These are phyloP conservation scores for Holcopasites calliopsidis DNA, from an alignment of 1,140 invertebrate genomes.

Conservation along the genomic window DNA sequence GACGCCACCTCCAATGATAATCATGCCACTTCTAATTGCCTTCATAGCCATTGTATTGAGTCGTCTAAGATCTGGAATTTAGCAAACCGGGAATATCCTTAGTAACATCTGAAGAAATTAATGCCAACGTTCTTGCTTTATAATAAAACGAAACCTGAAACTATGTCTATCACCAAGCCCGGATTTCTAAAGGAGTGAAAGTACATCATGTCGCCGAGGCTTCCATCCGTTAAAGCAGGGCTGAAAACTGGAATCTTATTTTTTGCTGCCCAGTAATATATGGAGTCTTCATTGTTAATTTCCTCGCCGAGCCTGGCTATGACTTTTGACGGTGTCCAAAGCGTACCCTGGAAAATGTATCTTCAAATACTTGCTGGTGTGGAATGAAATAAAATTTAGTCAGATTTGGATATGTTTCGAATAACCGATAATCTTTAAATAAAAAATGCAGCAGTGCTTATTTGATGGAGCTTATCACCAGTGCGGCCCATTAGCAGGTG, in stretches of 20 bases:
- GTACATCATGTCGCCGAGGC: slow-evolving; percentile 99
- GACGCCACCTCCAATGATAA: slow-evolving; percentile 97
- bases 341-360: slow-evolving; percentile 76
- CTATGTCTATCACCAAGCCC: slow-evolving; percentile 95
- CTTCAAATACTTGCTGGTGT: slow-evolving; percentile 14
- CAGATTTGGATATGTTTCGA: no score
- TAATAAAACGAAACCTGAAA: slow-evolving; percentile 84
- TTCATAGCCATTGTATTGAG: slow-evolving; percentile 98
- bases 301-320: slow-evolving; percentile 91
- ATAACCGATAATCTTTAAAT: no score
- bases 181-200: slow-evolving; percentile 97
- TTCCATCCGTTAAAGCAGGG: slow-evolving; percentile 99
- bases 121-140: neutral
- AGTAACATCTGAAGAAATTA: neutral
- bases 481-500: no score
- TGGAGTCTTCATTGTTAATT: slow-evolving; percentile 94
- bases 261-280: slow-evolving; percentile 98
- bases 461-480: no score
- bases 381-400: neutral
- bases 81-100: neutral
- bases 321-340: slow-evolving; percentile 97
- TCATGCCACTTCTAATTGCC: slow-evolving; percentile 95
- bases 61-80: slow-evolving; percentile 88
- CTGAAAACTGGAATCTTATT: slow-evolving; percentile 99
- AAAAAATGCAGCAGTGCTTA: no score